Evolutionary conservation across 1,140 invertebrate species (phyloP), one percentile per base, ranked within the genome.

Genomic region (Drosophila gunungcola): DNA sequence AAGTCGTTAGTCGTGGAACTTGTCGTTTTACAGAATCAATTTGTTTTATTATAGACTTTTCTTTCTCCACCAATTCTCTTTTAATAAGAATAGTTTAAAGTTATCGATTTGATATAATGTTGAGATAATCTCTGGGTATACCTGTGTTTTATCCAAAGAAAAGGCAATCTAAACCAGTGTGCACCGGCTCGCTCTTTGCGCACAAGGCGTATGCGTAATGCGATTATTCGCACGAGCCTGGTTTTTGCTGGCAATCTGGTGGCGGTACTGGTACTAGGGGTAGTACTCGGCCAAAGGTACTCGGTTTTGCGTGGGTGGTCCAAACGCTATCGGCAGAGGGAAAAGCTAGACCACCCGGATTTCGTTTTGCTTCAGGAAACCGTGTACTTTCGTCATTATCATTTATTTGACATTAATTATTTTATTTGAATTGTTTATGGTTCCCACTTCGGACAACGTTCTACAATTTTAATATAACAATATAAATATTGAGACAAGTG

Each of bases 131-230:
- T 21, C 16, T 21, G 16, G 16, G 16, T 21, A 21, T 21, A 21
- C 16, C 16, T 21, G 16, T 21, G 1, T 21, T 21, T 21, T 21
- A 21, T 21, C 6, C 29, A 32, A 5, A 32, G 7, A 3, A 32
- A 32, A 32, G 6, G 29, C 29, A 7, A 38, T 11, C 36, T 0
- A 11, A 3, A 10, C 42, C 43, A 45, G 2, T 25, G 43, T 46
- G 16, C 43, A 27, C 10, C 16, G 10, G 53, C 32, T 55, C 41
- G 4, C 16, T 13, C 36, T 58, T 11, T 21, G 56, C 34, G 11
- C 61, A 75, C 72, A 53, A 48, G 72, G 73, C 73, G 73, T 75
- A 75, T 75, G 72, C 73, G 73, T 75, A 75, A 75, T 75, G 52
- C 61, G 56, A 36, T 34, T 27, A 16, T 4, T 4, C 4, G 48